Evolutionary conservation across 1,140 invertebrate genomes (phyloP), one percentile per base, ranked within the genome.

Genomic region (Sinonovacula constricta): DNA sequence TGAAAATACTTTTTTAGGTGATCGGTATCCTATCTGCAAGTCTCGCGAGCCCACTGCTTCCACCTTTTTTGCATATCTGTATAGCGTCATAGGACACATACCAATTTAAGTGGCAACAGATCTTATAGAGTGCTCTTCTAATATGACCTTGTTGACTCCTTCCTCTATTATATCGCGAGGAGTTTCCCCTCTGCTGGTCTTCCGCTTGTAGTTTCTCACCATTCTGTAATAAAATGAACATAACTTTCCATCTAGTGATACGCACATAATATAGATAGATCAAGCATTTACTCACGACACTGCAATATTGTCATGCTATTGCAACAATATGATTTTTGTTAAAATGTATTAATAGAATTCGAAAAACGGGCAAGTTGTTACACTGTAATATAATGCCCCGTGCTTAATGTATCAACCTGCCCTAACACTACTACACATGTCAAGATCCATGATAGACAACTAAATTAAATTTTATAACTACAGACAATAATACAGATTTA

Each of bases 351-450:
- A n/a, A n/a, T n/a, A n/a, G n/a, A n/a, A n/a, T n/a, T n/a, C n/a
- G n/a, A n/a, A 10, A 24, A 34, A 15, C 18, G 62, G 62, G 62
- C 36, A 65, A 45, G 62, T 49, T 65, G 62, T 45, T 65, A 24
- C 34, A 65, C 22, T 30, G 26, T 53, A 51, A 66, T 49, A n/a
- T n/a, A n/a, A n/a, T n/a, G n/a, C n/a, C n/a, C n/a, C n/a, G n/a
- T n/a, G n/a, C n/a, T n/a, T n/a, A 66, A 28, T 66, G 63, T 53
- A 66, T 28, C 63, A 66, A 51, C 63, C 33, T 51, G 63, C 63
- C 63, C 63, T 49, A 24, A 66, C 26, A 28, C 36, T n/a, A 63
- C 60, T 3, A 45, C n/a, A 63, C 1, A 39, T n/a, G n/a, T n/a
- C n/a, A n/a, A n/a, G n/a, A n/a, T n/a, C n/a, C n/a, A n/a, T n/a